A percentile compares a stretch with the other conserved stretches of the same genome.
Conservation (phyloP, 2,888 invertebrate genomes). For the Neocrepidodera transversa region DNA sequence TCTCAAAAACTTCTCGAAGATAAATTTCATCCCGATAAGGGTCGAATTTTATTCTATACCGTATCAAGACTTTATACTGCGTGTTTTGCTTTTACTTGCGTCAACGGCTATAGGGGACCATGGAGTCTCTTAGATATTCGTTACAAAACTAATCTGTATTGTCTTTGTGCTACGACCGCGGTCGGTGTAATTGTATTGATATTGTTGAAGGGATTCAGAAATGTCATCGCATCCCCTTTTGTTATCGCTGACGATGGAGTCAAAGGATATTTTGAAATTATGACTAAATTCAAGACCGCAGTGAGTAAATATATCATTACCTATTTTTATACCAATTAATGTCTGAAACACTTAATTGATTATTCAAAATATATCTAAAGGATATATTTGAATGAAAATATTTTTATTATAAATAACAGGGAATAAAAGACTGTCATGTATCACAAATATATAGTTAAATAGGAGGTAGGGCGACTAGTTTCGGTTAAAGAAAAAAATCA, state of each 20-base stretch:
- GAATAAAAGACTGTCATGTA: too few species aligned
- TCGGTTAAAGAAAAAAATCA: too few species aligned
- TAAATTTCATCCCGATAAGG: constrained; percentile 71
- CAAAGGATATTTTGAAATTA: constrained; percentile 82
- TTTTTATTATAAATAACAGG: too few species aligned
- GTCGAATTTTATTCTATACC: constrained; percentile 72
- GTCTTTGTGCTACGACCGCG: constrained; percentile 69
- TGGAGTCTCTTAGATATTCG: constrained; percentile 80
- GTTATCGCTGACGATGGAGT: constrained; percentile 77
- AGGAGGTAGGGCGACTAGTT: too few species aligned
- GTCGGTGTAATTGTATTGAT: constrained; percentile 74
- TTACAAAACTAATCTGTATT: constrained; percentile 66
- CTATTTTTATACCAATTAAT: not conserved
- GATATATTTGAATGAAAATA: too few species aligned
- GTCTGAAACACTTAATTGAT: too few species aligned
- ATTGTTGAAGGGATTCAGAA: constrained; percentile 74
- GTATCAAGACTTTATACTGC: constrained; percentile 77
- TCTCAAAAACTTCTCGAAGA: constrained; percentile 69
- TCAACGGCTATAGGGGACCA: constrained; percentile 87
- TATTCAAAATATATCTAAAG: too few species aligned
- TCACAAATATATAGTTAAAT: too few species aligned
- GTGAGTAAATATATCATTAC: constrained; percentile 68
- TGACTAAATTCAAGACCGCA: constrained; percentile 82
- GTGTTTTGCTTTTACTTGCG: constrained; percentile 79
- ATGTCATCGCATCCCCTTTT: constrained; percentile 84